A percentile compares a stretch with the other conserved stretches of the same genome.
Conservation (phyloP, 2,113 vertebrate genomes). For the Ploceus nigricollis region DNA sequence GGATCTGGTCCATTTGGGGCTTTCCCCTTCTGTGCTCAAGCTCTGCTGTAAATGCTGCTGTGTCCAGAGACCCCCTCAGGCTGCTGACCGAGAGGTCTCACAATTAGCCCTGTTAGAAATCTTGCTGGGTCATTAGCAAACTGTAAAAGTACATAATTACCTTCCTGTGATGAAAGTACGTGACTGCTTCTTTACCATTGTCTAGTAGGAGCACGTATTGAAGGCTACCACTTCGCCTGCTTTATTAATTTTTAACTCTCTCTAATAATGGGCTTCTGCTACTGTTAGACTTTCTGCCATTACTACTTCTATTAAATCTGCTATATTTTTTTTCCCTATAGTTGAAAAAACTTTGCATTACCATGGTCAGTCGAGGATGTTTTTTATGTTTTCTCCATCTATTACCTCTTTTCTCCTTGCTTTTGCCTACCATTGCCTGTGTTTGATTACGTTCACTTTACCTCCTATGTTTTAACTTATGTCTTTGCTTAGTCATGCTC, state of each 20-base stretch:
- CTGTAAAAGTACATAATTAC: constrained; percentile 18
- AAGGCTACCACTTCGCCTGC: constrained; percentile 25
- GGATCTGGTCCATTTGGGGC: neutral
- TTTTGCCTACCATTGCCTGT: neutral
- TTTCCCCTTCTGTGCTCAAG: neutral
- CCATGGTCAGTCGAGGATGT: neutral
- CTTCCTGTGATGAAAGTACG: neutral
- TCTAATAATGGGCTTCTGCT: constrained; percentile 5
- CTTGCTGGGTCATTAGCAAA: neutral
- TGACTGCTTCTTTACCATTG: constrained; percentile 17
- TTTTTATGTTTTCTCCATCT: neutral
- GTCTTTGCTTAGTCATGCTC: neutral
- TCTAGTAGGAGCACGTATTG: constrained; percentile 22
- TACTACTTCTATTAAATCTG: neutral
- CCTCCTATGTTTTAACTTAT: neutral
- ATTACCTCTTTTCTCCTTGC: neutral
- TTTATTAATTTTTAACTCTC: constrained; percentile 47
- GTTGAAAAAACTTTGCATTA: neutral
- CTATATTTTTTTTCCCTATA: neutral
- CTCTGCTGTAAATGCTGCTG: neutral
- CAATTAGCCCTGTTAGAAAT: neutral
- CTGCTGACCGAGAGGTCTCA: neutral
- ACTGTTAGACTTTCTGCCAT: neutral
- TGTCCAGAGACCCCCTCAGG: neutral
- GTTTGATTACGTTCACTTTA: neutral